Conservation (phyloP, 2,888 invertebrate species). For the Euplexia lucipara region DNA sequence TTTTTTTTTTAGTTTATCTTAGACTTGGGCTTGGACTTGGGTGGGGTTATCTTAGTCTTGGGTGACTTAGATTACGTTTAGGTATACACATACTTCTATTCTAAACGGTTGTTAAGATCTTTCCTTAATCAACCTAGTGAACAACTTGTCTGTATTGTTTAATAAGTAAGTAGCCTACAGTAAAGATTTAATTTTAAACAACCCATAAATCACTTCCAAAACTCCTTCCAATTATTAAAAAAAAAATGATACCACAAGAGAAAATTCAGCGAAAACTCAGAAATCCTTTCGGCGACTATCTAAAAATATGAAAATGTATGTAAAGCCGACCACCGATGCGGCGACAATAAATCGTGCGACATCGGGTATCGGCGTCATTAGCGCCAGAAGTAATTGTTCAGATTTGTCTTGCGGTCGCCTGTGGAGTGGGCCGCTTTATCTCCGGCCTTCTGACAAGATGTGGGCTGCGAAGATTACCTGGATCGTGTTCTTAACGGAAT, state of each 20-base stretch:
- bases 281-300: conserved; percentile 79
- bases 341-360: conserved; percentile 84
- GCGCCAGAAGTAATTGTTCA: conserved; percentile 84
- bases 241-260: conserved; percentile 39
- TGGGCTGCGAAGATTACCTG: conserved; percentile 71
- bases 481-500: conserved; percentile 36
- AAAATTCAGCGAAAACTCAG: conserved; percentile 62
- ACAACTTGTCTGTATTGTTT: too few relatives aligned
- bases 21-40: too few relatives aligned
- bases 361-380: conserved; percentile 87
- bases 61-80: too few relatives aligned
- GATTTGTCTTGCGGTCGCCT: conserved; percentile 81
- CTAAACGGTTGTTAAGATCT: too few relatives aligned
- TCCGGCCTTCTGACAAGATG: conserved; percentile 76
- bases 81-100: too few relatives aligned
- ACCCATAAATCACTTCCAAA: conserved; percentile 46
- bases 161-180: neutral
- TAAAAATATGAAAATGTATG: conserved; percentile 86
- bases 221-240: conserved; percentile 49
- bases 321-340: conserved; percentile 83
- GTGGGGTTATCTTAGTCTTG: too few relatives aligned
- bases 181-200: neutral
- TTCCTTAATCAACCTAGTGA: too few relatives aligned
- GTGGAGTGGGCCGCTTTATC: conserved; percentile 80
- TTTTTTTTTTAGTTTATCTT: too few relatives aligned